Evolutionary conservation across 2,888 invertebrate genomes (phyloP).

Genomic region (Melinaea menophilus): DNA sequence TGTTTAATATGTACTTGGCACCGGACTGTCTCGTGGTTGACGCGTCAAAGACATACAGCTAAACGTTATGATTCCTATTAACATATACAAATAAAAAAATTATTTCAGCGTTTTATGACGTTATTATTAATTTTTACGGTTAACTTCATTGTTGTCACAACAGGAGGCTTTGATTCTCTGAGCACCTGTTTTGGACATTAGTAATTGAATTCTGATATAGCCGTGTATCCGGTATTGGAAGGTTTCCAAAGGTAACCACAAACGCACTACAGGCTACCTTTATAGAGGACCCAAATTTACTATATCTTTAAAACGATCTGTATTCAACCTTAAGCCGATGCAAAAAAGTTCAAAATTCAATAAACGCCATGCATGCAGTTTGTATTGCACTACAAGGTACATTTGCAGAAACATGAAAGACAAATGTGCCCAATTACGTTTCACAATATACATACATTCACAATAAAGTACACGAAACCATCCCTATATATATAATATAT

Average conservation of each 20-base stretch:
- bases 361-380: neutral
- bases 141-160: too few species aligned
- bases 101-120: too few species aligned
- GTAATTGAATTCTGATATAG: conserved; percentile 3
- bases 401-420: neutral
- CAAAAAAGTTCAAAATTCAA: neutral
- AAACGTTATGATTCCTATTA: too few species aligned
- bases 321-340: neutral
- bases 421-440: neutral
- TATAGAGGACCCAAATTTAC: neutral
- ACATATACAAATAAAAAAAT: too few species aligned
- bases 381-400: neutral
- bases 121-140: too few species aligned
- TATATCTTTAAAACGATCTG: neutral
- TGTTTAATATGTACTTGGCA: too few species aligned
- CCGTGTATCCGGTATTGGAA: neutral
- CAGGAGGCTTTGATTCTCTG: neutral
- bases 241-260: neutral
- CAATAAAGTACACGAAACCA: too few species aligned
- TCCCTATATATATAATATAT: too few species aligned
- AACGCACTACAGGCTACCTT: neutral
- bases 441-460: too few species aligned
- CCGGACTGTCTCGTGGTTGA: too few species aligned
- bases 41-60: too few species aligned
- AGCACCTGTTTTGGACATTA: neutral